These are phyloP conservation scores for Oscheius sp. DNA, from an alignment of 1,140 invertebrate genomes.

Conservation along the genomic window DNA sequence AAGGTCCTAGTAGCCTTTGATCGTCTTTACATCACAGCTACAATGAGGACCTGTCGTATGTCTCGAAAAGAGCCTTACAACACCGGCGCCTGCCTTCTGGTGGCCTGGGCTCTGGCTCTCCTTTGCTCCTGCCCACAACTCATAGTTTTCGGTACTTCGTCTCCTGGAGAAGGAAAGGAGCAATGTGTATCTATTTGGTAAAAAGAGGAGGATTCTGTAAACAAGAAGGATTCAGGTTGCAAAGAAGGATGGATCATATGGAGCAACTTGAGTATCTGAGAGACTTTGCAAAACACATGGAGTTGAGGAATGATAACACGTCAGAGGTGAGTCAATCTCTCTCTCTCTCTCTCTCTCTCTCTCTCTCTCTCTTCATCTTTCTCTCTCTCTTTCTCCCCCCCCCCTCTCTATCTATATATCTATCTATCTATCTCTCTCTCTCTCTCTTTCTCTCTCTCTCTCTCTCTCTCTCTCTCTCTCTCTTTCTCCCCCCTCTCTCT, in stretches of 20 bases:
- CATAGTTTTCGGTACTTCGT: slow-evolving; percentile 16
- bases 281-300: neutral
- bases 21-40: slow-evolving; percentile 28
- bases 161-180: slow-evolving; percentile 2
- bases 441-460: too few species aligned
- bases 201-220: neutral
- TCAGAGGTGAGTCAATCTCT: slow-evolving; percentile 1
- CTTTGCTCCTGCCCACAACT: slow-evolving; percentile 27
- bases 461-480: too few species aligned
- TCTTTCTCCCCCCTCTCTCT: too few species aligned
- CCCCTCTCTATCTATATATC: too few species aligned
- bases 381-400: too few species aligned
- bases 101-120: slow-evolving; percentile 25
- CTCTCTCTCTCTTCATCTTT: too few species aligned
- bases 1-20: slow-evolving; percentile 32
- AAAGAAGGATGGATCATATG: slow-evolving; percentile 13
- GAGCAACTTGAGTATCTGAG: slow-evolving; percentile 13
- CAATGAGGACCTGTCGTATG: slow-evolving; percentile 3
- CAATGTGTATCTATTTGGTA: slow-evolving; percentile 35
- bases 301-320: slow-evolving; percentile 2
- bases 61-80: slow-evolving; percentile 19
- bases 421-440: too few species aligned
- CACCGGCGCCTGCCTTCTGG: slow-evolving; percentile 15
- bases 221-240: slow-evolving; percentile 9
- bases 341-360: too few species aligned